A percentile compares a stretch with the other conserved stretches of the same genome.
These are phyloP conservation scores for Exocentrus adspersus DNA, from an alignment of 2,888 invertebrate genomes.

Conservation along the genomic window DNA sequence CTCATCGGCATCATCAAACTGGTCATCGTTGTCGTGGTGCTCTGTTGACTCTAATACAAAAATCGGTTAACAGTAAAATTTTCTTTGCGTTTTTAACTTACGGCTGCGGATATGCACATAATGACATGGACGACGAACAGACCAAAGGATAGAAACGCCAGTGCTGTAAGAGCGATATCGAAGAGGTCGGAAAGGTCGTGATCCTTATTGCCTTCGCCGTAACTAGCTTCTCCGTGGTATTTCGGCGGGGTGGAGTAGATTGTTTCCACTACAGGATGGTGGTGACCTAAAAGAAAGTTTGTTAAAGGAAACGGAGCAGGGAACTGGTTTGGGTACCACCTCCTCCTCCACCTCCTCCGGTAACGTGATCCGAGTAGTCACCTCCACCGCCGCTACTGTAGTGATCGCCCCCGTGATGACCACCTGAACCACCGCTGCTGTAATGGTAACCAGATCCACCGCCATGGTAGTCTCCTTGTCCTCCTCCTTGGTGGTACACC, in stretches of 20 bases:
- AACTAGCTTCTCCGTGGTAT: conserved; percentile 50
- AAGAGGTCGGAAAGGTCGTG: conserved; percentile 78
- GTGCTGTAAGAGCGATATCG: conserved; percentile 82
- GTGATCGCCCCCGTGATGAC: conserved; percentile 20
- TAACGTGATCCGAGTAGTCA: too few relatives aligned
- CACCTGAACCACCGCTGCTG: conserved; percentile 38
- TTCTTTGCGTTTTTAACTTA: too few relatives aligned
- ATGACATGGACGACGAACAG: conserved; percentile 82
- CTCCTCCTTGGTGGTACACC: conserved; percentile 8
- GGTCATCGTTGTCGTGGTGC: conserved; percentile 48
- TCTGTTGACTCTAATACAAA: too few relatives aligned
- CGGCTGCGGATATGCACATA: conserved; percentile 75
- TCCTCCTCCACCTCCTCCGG: too few relatives aligned
- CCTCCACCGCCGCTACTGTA: background rate
- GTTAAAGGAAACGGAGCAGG: too few relatives aligned
- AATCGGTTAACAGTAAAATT: too few relatives aligned
- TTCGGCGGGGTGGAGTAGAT: conserved; percentile 54
- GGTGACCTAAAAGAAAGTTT: conserved; percentile 19
- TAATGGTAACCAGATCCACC: conserved; percentile 31
- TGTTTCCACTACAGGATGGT: background rate
- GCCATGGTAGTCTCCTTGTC: conserved; percentile 7
- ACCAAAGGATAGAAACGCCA: conserved; percentile 84
- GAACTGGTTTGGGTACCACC: too few relatives aligned
- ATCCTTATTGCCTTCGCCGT: conserved; percentile 62
- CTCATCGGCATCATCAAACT: conserved; percentile 64